Evolutionary conservation across 2,797 vertebrate genomes (phyloP), one percentile per base, ranked within the genome.

Genomic region (Prunella strophiata): DNA sequence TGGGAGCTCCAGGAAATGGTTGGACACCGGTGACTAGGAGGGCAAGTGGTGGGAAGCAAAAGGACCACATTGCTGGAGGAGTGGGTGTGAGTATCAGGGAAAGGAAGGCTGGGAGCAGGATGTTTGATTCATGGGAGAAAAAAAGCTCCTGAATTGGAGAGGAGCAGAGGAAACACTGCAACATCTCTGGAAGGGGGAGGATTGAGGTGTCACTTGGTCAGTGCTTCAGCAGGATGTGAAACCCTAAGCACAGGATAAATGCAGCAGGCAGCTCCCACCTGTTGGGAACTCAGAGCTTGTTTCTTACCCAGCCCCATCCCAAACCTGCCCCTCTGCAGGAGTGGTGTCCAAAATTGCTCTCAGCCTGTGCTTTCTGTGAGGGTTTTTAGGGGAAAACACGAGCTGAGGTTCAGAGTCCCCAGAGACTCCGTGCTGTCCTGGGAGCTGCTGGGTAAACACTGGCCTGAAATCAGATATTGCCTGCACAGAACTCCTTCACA

Each of bases 1-100:
- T 42, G 47, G 70, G 50, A 88, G 61, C 38, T 68, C 27, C 0
- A 0, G 36, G 65, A 38, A 38, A 17, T 4, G 0, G 19, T 0
- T 75, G 63, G 48, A 63, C 9, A 26, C 5, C 0, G 1, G 36
- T 54, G 71, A 93, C 67, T 48, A 80, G 63, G 70, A 88, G 42
- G 42, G 9, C 2, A 5, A 32, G 62, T 0, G 0, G 3, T 52
- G 62, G 70, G 74, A 93, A 93, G 50, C 11, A n/a, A 55, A 76
- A 43, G 38, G 29, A n/a, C 16, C 30, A 6, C 40, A 2, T 29
- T 76, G 55, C 21, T 5, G 21, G 59, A 70, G 55, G 55, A 88
- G 55, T 22, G 85, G 48, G 50, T 77, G 52, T 83, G 85, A 83
- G 32, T 30, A 32, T 9, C 32, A 12, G 40, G 48, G 11, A 23